Evolutionary conservation across 2,888 invertebrate genomes (phyloP).

Genomic region (Enchytraeus crypticus): DNA sequence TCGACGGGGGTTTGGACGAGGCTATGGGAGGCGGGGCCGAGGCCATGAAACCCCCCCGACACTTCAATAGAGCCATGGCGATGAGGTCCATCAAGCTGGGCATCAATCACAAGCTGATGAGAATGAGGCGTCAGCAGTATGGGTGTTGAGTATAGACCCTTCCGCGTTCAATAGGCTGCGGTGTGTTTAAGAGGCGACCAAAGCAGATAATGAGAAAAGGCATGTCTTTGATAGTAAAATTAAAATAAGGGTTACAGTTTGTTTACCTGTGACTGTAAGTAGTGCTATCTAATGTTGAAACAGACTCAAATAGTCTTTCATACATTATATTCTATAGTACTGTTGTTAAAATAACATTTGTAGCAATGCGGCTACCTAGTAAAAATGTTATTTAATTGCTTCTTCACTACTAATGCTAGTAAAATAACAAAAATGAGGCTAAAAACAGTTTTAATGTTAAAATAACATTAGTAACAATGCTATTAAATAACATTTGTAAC

Average conservation of each 20-base stretch:
- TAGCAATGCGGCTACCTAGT: no score
- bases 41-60: constrained; percentile 61
- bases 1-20: constrained; percentile 53
- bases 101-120: constrained; percentile 44
- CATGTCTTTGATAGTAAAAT: neutral
- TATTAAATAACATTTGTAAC: no score
- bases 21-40: constrained; percentile 36
- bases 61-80: constrained; percentile 80
- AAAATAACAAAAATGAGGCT: no score
- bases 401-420: no score
- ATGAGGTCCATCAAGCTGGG: constrained; percentile 65
- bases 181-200: neutral
- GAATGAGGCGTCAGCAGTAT: constrained; percentile 29
- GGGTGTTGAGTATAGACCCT: constrained; percentile 6
- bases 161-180: neutral
- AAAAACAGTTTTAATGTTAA: no score
- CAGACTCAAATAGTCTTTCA: neutral
- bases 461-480: no score
- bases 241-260: neutral
- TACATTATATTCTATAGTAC: no score
- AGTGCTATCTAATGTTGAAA: neutral
- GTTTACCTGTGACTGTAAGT: neutral
- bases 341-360: no score
- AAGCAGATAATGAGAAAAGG: neutral
- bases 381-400: no score